Evolutionary conservation across 2,888 invertebrate species (phyloP).

Genomic region (Encarsia formosa): DNA sequence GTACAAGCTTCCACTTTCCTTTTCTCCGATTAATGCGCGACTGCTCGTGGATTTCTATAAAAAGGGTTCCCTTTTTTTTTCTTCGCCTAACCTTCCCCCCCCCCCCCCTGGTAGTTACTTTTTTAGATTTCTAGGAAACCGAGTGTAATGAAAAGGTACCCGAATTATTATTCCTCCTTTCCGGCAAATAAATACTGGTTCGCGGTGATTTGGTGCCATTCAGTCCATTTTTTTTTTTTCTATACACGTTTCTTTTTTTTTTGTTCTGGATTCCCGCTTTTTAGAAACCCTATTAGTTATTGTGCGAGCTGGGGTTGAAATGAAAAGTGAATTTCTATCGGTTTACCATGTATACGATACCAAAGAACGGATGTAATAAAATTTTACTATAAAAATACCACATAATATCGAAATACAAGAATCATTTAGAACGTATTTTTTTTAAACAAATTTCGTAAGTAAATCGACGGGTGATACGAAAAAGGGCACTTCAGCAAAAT

Average conservation of each 20-base stretch:
- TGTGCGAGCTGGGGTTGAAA: no score
- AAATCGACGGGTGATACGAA: no score
- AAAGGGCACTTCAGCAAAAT: no score
- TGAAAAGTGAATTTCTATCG: no score
- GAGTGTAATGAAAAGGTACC: slow-evolving; percentile 11
- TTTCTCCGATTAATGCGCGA: slow-evolving; percentile 29
- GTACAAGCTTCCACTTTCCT: slow-evolving; percentile 29
- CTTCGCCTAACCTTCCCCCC: slow-evolving; percentile 1
- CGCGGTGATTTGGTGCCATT: not conserved
- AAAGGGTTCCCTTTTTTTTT: not conserved
- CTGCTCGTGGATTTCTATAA: not conserved
- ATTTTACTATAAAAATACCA: no score
- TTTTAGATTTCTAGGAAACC: slow-evolving; percentile 20
- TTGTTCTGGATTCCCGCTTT: not conserved
- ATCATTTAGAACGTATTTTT: no score
- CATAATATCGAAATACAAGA: no score
- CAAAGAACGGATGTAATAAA: no score
- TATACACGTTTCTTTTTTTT: not conserved
- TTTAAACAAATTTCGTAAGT: no score
- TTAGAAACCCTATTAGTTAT: slow-evolving; percentile 2
- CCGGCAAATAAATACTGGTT: slow-evolving; percentile 6
- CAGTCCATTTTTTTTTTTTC: not conserved
- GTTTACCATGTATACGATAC: no score
- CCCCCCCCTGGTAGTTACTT: not conserved
- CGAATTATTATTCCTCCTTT: slow-evolving; percentile 26